These are phyloP conservation scores for Scaptomyza caliginosa DNA, from an alignment of 2,888 invertebrate genomes.

Conservation along the genomic window DNA sequence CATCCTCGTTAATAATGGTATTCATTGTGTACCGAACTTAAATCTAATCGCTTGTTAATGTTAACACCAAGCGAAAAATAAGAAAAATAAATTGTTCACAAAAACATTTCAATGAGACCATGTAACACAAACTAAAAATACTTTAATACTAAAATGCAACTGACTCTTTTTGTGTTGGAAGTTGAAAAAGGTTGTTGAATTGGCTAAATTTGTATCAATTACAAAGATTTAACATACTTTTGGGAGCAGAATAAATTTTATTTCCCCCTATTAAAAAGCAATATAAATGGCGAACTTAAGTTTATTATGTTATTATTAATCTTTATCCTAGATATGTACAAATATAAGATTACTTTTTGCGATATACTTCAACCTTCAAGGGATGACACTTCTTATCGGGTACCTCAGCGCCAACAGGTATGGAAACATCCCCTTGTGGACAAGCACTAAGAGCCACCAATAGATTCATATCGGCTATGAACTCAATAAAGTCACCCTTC, in stretches of 20 bases:
- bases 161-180: not conserved
- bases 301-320: too few relatives aligned
- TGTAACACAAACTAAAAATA: not conserved
- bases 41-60: not conserved
- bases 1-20: slow-evolving; percentile 48
- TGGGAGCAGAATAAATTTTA: too few relatives aligned
- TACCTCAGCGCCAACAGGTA: slow-evolving; percentile 82
- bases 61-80: slow-evolving; percentile 1
- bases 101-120: slow-evolving; percentile 13
- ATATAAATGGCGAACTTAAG: too few relatives aligned
- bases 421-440: slow-evolving; percentile 85
- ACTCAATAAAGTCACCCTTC: slow-evolving; percentile 85
- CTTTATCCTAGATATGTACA: not conserved
- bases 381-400: slow-evolving; percentile 84
- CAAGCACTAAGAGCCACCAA: slow-evolving; percentile 84
- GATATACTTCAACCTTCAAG: slow-evolving; percentile 83
- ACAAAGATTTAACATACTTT: not conserved
- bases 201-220: not conserved
- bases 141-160: slow-evolving; percentile 4
- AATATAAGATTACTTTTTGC: slow-evolving; percentile 55
- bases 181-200: not conserved
- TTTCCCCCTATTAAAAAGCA: not conserved
- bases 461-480: slow-evolving; percentile 85
- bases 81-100: not conserved
- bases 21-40: slow-evolving; percentile 32